Percentiles rank a stretch among this genome's conserved stretches.
Conservation (phyloP, 1,140 invertebrate genomes). For the Drosophila hydei region DNA sequence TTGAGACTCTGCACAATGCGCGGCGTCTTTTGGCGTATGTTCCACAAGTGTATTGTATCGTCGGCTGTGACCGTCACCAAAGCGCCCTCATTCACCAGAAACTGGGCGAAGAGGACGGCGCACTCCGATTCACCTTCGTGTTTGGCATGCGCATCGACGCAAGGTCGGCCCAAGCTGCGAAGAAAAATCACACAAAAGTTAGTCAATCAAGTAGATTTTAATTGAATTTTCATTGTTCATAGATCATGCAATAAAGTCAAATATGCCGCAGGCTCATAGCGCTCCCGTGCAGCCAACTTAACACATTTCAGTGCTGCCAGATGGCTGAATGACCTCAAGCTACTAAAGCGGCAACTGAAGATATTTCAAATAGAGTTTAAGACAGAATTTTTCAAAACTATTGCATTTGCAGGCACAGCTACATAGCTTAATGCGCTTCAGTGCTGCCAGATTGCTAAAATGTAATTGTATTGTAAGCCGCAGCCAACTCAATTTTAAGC, state of each 20-base stretch:
- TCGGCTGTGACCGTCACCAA: slow-evolving; percentile 97
- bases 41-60: slow-evolving; percentile 98
- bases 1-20: slow-evolving; percentile 98
- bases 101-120: slow-evolving; percentile 95
- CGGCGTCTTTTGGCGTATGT: slow-evolving; percentile 96
- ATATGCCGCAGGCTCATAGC: too few relatives aligned
- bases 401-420: too few relatives aligned
- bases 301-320: slow-evolving; percentile 1
- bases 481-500: too few relatives aligned
- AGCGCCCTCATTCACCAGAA: slow-evolving; percentile 98
- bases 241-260: too few relatives aligned
- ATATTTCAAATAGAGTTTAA: too few relatives aligned
- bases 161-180: slow-evolving; percentile 94
- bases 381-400: too few relatives aligned
- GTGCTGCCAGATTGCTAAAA: too few relatives aligned
- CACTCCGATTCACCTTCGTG: slow-evolving; percentile 90
- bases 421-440: too few relatives aligned
- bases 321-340: background rate
- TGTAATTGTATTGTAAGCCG: too few relatives aligned
- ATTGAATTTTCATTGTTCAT: background rate
- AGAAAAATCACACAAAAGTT: background rate
- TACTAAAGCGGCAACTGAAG: too few relatives aligned
- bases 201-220: background rate
- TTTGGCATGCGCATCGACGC: slow-evolving; percentile 96
- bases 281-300: background rate